These are phyloP conservation scores for Sinocyclocheilus anshuiensis DNA, from an alignment of 2,113 vertebrate genomes.

Conservation along the genomic window DNA sequence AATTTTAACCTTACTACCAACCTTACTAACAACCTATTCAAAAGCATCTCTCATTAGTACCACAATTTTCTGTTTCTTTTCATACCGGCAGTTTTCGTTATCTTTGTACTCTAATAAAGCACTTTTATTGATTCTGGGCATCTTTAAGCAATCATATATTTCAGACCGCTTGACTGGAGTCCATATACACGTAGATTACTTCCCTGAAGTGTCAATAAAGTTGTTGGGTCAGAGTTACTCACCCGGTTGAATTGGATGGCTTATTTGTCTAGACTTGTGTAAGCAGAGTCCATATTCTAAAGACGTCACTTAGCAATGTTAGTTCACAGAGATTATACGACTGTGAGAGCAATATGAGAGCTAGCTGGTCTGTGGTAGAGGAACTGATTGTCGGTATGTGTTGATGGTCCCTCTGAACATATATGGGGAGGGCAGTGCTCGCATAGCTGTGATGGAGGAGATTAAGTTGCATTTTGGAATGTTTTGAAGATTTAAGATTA, in stretches of 20 bases:
- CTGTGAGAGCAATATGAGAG: conserved; percentile 32
- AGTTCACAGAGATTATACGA: conserved; percentile 43
- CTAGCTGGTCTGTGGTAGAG: conserved; percentile 53
- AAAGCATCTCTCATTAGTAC: not conserved
- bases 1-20: not conserved
- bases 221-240: conserved; percentile 13
- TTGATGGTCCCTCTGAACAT: conserved; percentile 48
- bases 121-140: conserved; percentile 8
- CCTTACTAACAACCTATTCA: not conserved
- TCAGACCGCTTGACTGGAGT: not conserved
- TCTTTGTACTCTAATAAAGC: not conserved
- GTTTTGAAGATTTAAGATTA: conserved; percentile 52
- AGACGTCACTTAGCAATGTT: conserved; percentile 53
- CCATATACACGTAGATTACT: not conserved
- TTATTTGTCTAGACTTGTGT: conserved; percentile 59
- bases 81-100: not conserved
- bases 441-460: conserved; percentile 9
- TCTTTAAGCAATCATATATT: conserved; percentile 21
- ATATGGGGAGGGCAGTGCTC: not conserved
- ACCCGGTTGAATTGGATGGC: conserved; percentile 17
- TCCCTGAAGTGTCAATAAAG: conserved; percentile 31
- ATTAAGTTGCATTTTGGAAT: conserved; percentile 63
- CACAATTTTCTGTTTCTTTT: not conserved
- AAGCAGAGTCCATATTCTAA: conserved; percentile 58
- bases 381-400: conserved; percentile 36